A percentile compares a stretch with the other conserved stretches of the same genome.
These are phyloP conservation scores for Anguilla marmorata DNA, from an alignment of 2,797 vertebrate species.

Conservation along the genomic window DNA sequence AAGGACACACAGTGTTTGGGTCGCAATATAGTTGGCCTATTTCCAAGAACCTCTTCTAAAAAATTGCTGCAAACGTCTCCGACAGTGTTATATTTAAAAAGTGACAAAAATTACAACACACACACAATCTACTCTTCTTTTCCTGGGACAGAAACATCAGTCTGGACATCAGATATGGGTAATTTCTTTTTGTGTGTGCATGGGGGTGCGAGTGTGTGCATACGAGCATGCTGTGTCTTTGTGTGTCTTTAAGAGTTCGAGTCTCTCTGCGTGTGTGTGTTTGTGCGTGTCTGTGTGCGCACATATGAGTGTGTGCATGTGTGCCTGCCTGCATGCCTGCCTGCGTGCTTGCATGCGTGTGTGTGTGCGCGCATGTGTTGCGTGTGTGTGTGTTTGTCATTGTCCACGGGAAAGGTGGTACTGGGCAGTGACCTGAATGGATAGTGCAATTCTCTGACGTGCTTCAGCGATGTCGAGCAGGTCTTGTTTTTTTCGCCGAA, in stretches of 20 bases:
- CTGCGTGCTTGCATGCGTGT: not conserved
- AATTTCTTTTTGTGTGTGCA: not conserved
- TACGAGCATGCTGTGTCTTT: not conserved
- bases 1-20: not conserved
- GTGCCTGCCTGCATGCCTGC: too few relatives aligned
- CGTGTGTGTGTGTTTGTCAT: not conserved
- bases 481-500: slow-evolving; percentile 52
- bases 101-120: not conserved
- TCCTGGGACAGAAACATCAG: not conserved
- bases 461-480: slow-evolving; percentile 58
- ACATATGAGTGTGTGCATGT: not conserved
- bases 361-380: not conserved
- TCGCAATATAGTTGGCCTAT: slow-evolving; percentile 1
- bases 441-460: slow-evolving; percentile 57
- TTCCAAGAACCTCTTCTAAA: not conserved
- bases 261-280: not conserved
- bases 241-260: not conserved
- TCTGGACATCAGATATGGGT: not conserved
- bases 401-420: slow-evolving; percentile 23
- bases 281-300: not conserved
- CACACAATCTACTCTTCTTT: not conserved
- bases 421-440: slow-evolving; percentile 57
- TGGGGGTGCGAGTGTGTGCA: not conserved
- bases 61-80: not conserved
- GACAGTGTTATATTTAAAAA: not conserved